Conservation (phyloP, 2,888 invertebrate species). For the Nysson spinosus region DNA sequence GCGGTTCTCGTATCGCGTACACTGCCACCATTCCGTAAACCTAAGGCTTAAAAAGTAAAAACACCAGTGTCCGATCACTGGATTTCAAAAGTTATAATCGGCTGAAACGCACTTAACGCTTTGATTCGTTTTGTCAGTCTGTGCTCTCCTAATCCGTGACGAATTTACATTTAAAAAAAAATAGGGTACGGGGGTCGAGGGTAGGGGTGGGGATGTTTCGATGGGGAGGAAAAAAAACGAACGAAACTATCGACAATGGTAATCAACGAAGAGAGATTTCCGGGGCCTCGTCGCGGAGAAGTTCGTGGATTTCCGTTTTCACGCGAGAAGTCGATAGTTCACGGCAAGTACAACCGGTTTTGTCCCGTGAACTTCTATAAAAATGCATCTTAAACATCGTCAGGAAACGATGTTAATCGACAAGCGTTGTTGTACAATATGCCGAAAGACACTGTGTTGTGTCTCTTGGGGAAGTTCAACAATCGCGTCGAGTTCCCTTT, state of each 20-base stretch:
- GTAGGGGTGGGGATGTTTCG: too few relatives aligned
- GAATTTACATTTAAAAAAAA: slow-evolving; percentile 43
- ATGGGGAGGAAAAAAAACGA: slow-evolving; percentile 13
- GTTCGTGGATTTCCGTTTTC: slow-evolving; percentile 36
- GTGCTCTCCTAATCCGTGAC: slow-evolving; percentile 74
- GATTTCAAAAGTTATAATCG: slow-evolving; percentile 58
- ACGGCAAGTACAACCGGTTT: too few relatives aligned
- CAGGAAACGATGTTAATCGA: too few relatives aligned
- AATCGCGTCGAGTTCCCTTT: slow-evolving; percentile 7
- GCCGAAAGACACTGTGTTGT: slow-evolving; percentile 1
- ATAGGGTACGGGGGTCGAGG: too few relatives aligned
- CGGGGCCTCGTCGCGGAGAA: slow-evolving; percentile 51
- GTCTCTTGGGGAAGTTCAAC: slow-evolving; percentile 13
- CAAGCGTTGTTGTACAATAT: too few relatives aligned
- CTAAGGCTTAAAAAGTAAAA: slow-evolving; percentile 62
- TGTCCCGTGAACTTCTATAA: slow-evolving; percentile 42
- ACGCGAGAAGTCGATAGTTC: slow-evolving; percentile 38
- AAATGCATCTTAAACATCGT: slow-evolving; percentile 52
- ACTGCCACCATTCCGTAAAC: slow-evolving; percentile 51
- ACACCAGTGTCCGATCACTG: slow-evolving; percentile 50
- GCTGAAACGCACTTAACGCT: slow-evolving; percentile 66
- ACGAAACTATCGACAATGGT: not conserved
- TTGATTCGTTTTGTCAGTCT: slow-evolving; percentile 76
- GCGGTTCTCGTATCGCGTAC: slow-evolving; percentile 25
- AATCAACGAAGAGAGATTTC: slow-evolving; percentile 16